Conservation (phyloP, 2,113 vertebrate species). For the Peromyscus maniculatus region DNA sequence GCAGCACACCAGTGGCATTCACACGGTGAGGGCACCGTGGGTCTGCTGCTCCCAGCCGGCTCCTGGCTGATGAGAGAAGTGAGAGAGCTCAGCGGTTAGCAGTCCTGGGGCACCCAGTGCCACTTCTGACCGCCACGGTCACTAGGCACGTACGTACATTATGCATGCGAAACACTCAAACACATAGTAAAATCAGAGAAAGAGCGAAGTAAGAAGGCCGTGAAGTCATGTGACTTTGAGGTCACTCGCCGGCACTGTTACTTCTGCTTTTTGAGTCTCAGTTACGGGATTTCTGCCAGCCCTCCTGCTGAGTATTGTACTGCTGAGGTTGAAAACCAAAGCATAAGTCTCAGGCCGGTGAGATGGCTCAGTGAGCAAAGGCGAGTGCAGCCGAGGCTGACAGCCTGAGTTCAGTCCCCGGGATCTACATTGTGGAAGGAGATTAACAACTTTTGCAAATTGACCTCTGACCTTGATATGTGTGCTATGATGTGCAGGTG, state of each 20-base stretch:
- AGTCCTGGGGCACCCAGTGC: not conserved
- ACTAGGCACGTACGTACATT: not conserved
- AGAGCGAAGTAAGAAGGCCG: not conserved
- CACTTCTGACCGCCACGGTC: not conserved
- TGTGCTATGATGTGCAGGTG: not conserved
- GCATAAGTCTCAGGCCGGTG: not conserved
- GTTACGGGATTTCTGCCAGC: not conserved
- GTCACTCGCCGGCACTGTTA: accelerated
- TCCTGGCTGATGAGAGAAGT: not conserved
- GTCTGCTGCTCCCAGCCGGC: not conserved
- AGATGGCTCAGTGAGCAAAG: not conserved
- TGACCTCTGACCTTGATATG: not conserved
- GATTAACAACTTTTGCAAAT: not conserved
- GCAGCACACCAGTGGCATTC: not conserved
- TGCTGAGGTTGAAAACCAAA: not conserved
- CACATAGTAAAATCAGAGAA: not conserved
- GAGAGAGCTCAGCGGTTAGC: not conserved
- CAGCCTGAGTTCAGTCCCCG: not conserved
- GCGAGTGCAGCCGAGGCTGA: not conserved
- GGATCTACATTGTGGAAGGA: not conserved
- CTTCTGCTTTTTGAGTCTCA: not conserved
- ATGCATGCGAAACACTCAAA: not conserved
- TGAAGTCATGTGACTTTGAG: accelerated
- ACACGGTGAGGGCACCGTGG: not conserved
- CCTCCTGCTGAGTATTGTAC: not conserved